Evolutionary conservation across 2,888 invertebrate species (phyloP), one percentile per base, ranked within the genome.

Genomic region (Apamea sordens): DNA sequence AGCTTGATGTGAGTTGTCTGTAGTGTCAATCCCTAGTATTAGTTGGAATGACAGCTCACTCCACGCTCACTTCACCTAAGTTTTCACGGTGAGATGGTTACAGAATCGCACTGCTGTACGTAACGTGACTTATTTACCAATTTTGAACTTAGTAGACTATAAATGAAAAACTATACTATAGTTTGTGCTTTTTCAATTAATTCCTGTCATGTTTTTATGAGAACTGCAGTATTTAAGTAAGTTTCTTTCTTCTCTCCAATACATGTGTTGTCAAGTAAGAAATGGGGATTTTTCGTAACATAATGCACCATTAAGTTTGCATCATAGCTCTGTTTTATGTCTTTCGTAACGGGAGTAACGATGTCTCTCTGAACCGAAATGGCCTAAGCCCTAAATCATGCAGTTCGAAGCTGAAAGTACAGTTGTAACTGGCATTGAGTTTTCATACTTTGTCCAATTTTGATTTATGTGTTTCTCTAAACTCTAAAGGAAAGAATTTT

Each of bases 281-380:
- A 67, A 32, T 61, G 6, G 5, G 47, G 18, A 59, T 53, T 81
- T 75, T 67, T 44, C 72, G n/a, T 44, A 44, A 36, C 44, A 59
- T 32, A 28, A 15, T 56, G 32, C 28, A 36, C 69, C 21, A 76
- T 75, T 67, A 61, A 50, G 32, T 65, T 80, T 72, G n/a, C 56
- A 36, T 71, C 71, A 86, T 68, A 44, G 63, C 56, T 53, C 4
- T 24, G 32, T 76, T 86, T 86, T 77, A 82, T 77, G 47, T 50
- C n/a, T 72, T 64, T 73, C 56, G 70, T 78, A 79, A 80, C 44
- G 44, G 47, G 70, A 76, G 53, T 63, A 71, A 71, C 67, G n/a
- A 78, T 78, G 44, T 64, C 41, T 73, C 18, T 67, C 15, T 59
- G 63, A 76, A 69, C 72, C 69, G 18, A 65, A 64, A n/a, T 36